Evolutionary conservation across 1,140 invertebrate species (phyloP), one percentile per base, ranked within the genome.

Genomic region (Eriocheir sinensis): DNA sequence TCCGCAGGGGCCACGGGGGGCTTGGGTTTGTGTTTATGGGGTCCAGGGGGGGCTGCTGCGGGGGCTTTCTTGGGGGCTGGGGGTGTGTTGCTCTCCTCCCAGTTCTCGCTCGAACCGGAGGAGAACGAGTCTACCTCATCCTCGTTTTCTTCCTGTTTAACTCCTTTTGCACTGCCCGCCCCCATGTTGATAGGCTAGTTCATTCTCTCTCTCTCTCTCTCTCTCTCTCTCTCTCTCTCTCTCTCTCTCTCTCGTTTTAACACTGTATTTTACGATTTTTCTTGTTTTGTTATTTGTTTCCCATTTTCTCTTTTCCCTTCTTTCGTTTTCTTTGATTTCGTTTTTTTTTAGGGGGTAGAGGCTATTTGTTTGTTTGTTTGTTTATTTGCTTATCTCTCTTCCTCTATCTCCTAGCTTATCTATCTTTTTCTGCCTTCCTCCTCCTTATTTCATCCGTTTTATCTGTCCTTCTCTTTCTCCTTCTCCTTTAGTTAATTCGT

Each of bases 111-210:
- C 4, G 41, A 53, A 21, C 27, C 86, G 8, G 60, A 72, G 40
- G 91, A 93, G 40, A 93, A 93, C 12, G n/a, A 30, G 41, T 93
- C 91, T 0, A 21, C 81, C 15, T 93, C 91, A 8, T 93, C 44
- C 38, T n/a, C 40, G 91, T 60, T 17, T n/a, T 83, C 80, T 15
- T 86, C 81, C 0, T 80, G 80, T 27, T 93, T 79, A 0, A 86
- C 91, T 0, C 91, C 91, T 30, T 93, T 93, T 32, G 91, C 91
- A 36, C 81, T 93, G n/a, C 91, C 91, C 0, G 91, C 91, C 12
- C 91, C 91, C 91, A 93, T 93, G 48, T 53, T 53, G 48, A 17
- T 53, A 21, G 2, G 48, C 21, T 53, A 53, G 15, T 21, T 60
- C 53, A 21, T 21, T 60, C 53, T 60, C 53, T 60, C 53, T 60